These are phyloP conservation scores for Pyxicephalus adspersus DNA, from an alignment of 2,113 vertebrate genomes.

Conservation along the genomic window DNA sequence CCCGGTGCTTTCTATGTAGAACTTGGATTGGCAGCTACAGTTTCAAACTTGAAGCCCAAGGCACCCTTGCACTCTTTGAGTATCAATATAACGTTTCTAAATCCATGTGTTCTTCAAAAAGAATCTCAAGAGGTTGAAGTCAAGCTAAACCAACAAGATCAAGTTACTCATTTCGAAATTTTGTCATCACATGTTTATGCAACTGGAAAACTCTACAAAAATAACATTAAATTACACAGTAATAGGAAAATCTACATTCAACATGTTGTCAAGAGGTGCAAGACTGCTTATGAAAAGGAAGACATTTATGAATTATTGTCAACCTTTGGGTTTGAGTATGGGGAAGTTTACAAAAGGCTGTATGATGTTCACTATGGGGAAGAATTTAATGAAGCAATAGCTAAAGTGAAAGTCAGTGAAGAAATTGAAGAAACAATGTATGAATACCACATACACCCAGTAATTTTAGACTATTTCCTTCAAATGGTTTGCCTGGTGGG, in stretches of 20 bases:
- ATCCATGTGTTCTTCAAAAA: conserved; percentile 69
- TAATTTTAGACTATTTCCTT: conserved; percentile 82
- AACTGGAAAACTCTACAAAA: conserved; percentile 69
- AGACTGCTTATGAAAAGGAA: conserved; percentile 60
- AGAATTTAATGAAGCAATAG: conserved; percentile 80
- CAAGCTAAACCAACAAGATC: conserved; percentile 64
- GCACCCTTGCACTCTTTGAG: conserved; percentile 68
- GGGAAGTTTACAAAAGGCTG: conserved; percentile 74
- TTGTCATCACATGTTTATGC: conserved; percentile 74
- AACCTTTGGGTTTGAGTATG: conserved; percentile 79
- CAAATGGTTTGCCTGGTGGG: conserved; percentile 77
- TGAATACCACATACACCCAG: conserved; percentile 80
- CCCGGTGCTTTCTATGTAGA: conserved; percentile 81
- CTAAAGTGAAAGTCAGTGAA: conserved; percentile 71
- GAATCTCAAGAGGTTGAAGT: conserved; percentile 69
- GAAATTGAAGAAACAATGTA: conserved; percentile 70
- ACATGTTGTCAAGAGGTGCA: conserved; percentile 74
- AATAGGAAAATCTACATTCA: conserved; percentile 74
- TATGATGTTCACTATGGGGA: conserved; percentile 72
- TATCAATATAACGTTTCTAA: conserved; percentile 75
- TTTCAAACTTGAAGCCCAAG: conserved; percentile 70
- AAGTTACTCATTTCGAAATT: conserved; percentile 72
- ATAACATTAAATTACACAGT: conserved; percentile 42
- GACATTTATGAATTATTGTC: conserved; percentile 75
- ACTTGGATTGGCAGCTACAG: conserved; percentile 75